Percentiles rank a stretch among this genome's conserved stretches.
These are phyloP conservation scores for Drosophila pandora DNA, from an alignment of 1,140 invertebrate genomes.

Conservation along the genomic window DNA sequence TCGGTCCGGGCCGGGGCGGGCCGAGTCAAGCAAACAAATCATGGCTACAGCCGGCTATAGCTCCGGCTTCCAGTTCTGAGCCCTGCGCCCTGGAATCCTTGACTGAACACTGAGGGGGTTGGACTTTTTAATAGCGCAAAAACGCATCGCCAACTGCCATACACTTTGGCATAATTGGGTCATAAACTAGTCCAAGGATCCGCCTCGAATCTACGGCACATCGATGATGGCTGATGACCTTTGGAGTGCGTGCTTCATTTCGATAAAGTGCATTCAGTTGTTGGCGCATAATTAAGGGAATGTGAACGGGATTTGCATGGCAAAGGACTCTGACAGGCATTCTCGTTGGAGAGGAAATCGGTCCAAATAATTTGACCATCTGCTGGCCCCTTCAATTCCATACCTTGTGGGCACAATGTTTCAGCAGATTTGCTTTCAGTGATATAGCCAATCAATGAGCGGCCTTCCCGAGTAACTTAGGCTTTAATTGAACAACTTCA, in stretches of 20 bases:
- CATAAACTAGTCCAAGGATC: slow-evolving; percentile 78
- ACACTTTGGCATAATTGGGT: slow-evolving; percentile 82
- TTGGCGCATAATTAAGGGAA: slow-evolving; percentile 37
- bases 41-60: slow-evolving; percentile 20
- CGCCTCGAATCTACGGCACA: slow-evolving; percentile 12
- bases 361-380: no score
- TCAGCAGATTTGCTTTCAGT: no score
- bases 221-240: slow-evolving; percentile 61
- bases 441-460: no score
- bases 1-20: slow-evolving; percentile 10
- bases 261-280: slow-evolving; percentile 37
- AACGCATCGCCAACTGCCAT: slow-evolving; percentile 74
- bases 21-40: slow-evolving; percentile 52
- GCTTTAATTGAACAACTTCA: no score
- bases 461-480: no score
- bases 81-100: background rate
- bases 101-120: slow-evolving; percentile 13
- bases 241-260: slow-evolving; percentile 35
- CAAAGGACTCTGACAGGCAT: slow-evolving; percentile 8
- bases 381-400: no score
- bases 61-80: background rate
- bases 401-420: no score
- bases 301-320: slow-evolving; percentile 30
- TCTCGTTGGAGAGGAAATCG: background rate
- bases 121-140: slow-evolving; percentile 53